Conservation (phyloP, 1,140 invertebrate genomes). For the Microplitis demolitor region DNA sequence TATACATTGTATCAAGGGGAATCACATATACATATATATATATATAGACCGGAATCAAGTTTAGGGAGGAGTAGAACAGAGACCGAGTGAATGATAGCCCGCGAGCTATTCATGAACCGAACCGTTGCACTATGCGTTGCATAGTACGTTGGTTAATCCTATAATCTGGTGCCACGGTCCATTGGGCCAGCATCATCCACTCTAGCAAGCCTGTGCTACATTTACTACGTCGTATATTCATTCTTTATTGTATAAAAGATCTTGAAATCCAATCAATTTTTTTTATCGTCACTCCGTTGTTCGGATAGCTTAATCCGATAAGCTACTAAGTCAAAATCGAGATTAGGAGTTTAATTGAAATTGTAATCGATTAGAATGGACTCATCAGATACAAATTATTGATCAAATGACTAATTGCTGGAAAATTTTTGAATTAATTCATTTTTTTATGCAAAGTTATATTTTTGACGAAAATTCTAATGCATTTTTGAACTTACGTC, state of each 20-base stretch:
- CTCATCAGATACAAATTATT: no score
- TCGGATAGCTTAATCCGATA: no score
- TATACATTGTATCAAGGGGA: slow-evolving; percentile 1
- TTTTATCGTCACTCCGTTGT: no score
- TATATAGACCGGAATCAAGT: not conserved
- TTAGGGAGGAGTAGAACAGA: slow-evolving; percentile 4
- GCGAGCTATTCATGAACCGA: slow-evolving; percentile 21
- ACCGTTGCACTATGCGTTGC: slow-evolving; percentile 21
- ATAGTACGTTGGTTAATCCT: slow-evolving; percentile 44
- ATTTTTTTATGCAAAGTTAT: not conserved
- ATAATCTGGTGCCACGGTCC: slow-evolving; percentile 45
- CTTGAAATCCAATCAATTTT: no score
- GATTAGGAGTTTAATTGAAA: no score
- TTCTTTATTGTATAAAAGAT: no score
- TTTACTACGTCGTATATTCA: not conserved
- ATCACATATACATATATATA: not conserved
- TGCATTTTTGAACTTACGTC: no score
- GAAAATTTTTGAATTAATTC: no score
- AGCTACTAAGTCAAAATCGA: no score
- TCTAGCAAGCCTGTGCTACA: not conserved
- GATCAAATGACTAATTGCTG: no score
- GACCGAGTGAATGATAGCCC: slow-evolving; percentile 37
- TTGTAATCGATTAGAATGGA: no score
- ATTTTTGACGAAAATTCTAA: not conserved
- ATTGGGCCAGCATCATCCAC: slow-evolving; percentile 34